A percentile compares a stretch with the other conserved stretches of the same genome.
Conservation (phyloP, 2,888 invertebrate species). For the Leistus spinibarbis region DNA sequence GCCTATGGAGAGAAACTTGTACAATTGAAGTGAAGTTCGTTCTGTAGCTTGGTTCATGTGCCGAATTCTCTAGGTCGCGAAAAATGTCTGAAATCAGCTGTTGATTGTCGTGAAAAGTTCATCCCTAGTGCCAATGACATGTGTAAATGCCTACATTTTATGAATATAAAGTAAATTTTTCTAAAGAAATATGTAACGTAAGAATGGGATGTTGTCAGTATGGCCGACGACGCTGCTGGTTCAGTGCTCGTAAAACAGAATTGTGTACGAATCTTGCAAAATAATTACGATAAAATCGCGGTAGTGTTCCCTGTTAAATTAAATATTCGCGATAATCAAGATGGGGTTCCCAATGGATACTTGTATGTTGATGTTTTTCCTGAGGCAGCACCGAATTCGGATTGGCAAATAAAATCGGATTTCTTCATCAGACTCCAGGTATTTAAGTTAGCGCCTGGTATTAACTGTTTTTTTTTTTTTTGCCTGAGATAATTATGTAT, state of each 20-base stretch:
- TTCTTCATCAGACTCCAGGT: constrained; percentile 56
- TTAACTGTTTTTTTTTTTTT: not conserved
- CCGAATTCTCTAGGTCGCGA: not conserved
- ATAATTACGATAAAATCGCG: constrained; percentile 33
- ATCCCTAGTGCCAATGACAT: constrained; percentile 21
- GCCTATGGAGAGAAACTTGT: not conserved
- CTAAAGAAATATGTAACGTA: constrained; percentile 35
- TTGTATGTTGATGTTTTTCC: constrained; percentile 50
- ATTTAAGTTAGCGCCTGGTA: constrained; percentile 6
- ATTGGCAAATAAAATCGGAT: constrained; percentile 53
- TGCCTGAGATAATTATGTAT: not conserved
- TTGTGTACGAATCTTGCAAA: constrained; percentile 38
- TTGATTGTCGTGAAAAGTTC: constrained; percentile 17
- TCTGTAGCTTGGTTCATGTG: not conserved
- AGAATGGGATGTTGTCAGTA: constrained; percentile 35
- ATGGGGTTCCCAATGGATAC: constrained; percentile 34
- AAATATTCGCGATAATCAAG: constrained; percentile 27
- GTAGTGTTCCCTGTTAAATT: constrained; percentile 30
- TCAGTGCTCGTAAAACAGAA: constrained; percentile 38
- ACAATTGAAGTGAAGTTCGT: not conserved
- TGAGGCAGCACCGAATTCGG: constrained; percentile 49
- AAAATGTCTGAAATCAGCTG: constrained; percentile 4
- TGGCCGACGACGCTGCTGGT: constrained; percentile 37
- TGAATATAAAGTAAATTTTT: constrained; percentile 18
- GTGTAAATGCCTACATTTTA: constrained; percentile 2